These are phyloP conservation scores for Thymelicus sylvestris DNA, from an alignment of 2,888 invertebrate species.

Conservation along the genomic window DNA sequence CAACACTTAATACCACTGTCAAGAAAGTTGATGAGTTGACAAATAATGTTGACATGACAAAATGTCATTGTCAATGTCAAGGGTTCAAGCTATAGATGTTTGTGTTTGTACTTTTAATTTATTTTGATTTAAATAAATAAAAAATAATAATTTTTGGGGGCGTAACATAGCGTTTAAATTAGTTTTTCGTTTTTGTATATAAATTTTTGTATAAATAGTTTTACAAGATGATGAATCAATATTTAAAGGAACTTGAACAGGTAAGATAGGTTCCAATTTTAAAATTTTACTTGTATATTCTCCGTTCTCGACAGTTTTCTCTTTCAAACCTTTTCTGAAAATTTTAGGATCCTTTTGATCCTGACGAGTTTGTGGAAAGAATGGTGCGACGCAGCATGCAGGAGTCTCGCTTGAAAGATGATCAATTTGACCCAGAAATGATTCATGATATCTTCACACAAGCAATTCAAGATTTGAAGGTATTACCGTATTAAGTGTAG, in stretches of 20 bases:
- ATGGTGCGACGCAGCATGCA: slow-evolving; percentile 97
- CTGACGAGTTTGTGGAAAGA: slow-evolving; percentile 98
- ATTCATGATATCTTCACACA: slow-evolving; percentile 96
- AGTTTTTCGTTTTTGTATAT: neutral
- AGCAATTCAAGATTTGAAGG: slow-evolving; percentile 92
- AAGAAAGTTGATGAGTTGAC: too few relatives aligned
- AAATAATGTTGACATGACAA: too few relatives aligned
- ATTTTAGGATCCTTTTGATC: slow-evolving; percentile 96
- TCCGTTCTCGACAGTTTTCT: slow-evolving; percentile 13
- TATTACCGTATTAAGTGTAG: slow-evolving; percentile 41
- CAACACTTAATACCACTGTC: too few relatives aligned
- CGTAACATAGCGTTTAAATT: neutral
- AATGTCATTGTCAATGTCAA: too few relatives aligned
- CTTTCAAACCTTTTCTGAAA: slow-evolving; percentile 4
- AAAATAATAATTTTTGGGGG: neutral
- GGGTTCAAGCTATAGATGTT: too few relatives aligned
- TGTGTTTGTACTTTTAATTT: too few relatives aligned
- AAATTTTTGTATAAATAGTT: neutral
- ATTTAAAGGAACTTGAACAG: slow-evolving; percentile 94
- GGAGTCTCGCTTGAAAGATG: slow-evolving; percentile 87
- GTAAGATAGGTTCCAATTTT: slow-evolving; percentile 67
- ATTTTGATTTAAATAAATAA: too few relatives aligned
- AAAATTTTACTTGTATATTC: neutral
- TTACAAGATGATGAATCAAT: slow-evolving; percentile 93
- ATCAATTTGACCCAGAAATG: slow-evolving; percentile 92